Evolutionary conservation across 2,888 invertebrate genomes (phyloP).

Genomic region (Pterostichus madidus): DNA sequence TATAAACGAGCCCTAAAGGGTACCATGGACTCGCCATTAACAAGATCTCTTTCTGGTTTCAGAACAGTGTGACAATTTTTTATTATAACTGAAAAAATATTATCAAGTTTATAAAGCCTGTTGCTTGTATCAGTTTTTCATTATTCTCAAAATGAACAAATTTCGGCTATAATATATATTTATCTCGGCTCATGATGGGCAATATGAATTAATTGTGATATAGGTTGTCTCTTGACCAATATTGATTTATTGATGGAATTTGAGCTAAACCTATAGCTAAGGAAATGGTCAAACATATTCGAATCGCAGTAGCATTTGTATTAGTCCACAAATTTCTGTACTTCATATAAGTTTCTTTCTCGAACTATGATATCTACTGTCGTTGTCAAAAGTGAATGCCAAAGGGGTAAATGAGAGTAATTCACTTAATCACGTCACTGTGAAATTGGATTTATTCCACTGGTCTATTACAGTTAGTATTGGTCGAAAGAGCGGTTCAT

Average conservation of each 20-base stretch:
- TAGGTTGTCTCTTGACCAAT: constrained; percentile 9
- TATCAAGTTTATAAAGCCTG: neutral
- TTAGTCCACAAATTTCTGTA: constrained; percentile 1
- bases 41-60: neutral
- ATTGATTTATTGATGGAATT: neutral
- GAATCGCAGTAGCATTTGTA: neutral
- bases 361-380: neutral
- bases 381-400: no score
- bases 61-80: neutral
- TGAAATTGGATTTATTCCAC: no score
- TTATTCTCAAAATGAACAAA: neutral
- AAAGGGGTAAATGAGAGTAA: no score
- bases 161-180: neutral
- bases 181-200: neutral
- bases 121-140: neutral
- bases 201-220: neutral
- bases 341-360: constrained; percentile 17
- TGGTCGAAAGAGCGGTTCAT: no score
- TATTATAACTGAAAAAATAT: no score
- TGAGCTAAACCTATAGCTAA: neutral
- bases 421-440: no score
- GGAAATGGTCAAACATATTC: neutral
- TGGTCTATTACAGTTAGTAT: no score
- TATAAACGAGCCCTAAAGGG: neutral
- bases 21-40: neutral